These are phyloP conservation scores for Trigoniulus corallinus DNA, from an alignment of 1,140 invertebrate species.

Conservation along the genomic window DNA sequence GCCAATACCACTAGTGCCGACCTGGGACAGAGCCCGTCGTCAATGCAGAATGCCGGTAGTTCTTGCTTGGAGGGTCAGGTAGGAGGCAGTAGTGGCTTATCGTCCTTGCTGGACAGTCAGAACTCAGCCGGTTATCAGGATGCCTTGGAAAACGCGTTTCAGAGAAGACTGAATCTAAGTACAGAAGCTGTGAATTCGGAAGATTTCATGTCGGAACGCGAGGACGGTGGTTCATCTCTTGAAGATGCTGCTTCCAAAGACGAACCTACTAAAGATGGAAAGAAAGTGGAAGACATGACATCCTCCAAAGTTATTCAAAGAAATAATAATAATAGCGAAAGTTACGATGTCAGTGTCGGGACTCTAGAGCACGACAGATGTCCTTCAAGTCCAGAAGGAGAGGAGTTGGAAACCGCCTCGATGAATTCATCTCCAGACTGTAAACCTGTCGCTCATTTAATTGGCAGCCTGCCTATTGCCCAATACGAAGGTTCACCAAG, in stretches of 20 bases:
- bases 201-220: neutral
- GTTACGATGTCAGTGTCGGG: neutral
- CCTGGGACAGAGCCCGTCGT: constrained; percentile 7
- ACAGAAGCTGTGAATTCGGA: constrained; percentile 7
- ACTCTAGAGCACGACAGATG: neutral
- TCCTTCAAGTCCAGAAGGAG: neutral
- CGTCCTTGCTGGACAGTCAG: too few species aligned
- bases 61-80: constrained; percentile 5
- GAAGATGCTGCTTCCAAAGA: neutral
- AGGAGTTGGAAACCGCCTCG: neutral
- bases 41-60: constrained; percentile 5
- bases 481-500: constrained; percentile 82
- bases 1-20: constrained; percentile 11
- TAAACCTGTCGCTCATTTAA: constrained; percentile 43
- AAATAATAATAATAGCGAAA: neutral
- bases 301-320: too few species aligned
- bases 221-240: neutral
- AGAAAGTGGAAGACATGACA: neutral
- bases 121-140: too few species aligned
- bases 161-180: neutral
- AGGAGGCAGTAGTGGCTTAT: too few species aligned
- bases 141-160: too few species aligned
- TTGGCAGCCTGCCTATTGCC: constrained; percentile 70
- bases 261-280: neutral
- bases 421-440: neutral